These are phyloP conservation scores for Sipha maydis DNA, from an alignment of 2,888 invertebrate genomes.

Conservation along the genomic window DNA sequence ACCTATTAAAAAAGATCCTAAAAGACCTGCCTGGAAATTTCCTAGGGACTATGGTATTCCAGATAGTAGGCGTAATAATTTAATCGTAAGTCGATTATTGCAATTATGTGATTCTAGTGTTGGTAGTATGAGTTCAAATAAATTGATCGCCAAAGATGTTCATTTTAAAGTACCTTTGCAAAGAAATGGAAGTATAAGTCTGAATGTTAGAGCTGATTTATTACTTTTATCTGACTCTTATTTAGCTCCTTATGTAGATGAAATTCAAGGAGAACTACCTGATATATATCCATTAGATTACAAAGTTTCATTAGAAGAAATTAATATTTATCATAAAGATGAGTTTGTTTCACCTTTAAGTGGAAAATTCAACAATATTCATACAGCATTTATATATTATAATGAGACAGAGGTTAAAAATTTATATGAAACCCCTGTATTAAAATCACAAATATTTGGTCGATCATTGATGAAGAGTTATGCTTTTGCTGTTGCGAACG, in stretches of 20 bases:
- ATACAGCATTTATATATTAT: slow-evolving; percentile 82
- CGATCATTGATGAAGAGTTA: slow-evolving; percentile 80
- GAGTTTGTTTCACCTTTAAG: slow-evolving; percentile 72
- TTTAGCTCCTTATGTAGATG: slow-evolving; percentile 71
- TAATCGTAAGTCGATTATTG: slow-evolving; percentile 68
- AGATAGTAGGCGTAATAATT: slow-evolving; percentile 74
- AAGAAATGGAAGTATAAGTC: slow-evolving; percentile 69
- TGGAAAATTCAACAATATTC: slow-evolving; percentile 70
- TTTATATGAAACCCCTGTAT: slow-evolving; percentile 76
- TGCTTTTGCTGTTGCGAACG: slow-evolving; percentile 80
- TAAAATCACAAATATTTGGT: slow-evolving; percentile 75
- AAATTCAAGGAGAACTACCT: slow-evolving; percentile 72
- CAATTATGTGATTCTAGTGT: slow-evolving; percentile 72
- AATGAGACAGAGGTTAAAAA: slow-evolving; percentile 76
- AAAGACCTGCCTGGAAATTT: slow-evolving; percentile 78
- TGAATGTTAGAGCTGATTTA: slow-evolving; percentile 75
- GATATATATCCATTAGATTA: slow-evolving; percentile 80
- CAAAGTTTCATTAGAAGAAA: slow-evolving; percentile 75
- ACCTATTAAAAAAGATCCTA: slow-evolving; percentile 77
- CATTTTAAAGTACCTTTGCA: slow-evolving; percentile 63
- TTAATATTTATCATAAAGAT: slow-evolving; percentile 74
- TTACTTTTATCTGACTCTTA: slow-evolving; percentile 75
- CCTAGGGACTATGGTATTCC: slow-evolving; percentile 81
- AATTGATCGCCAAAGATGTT: slow-evolving; percentile 62
- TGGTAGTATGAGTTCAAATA: slow-evolving; percentile 49